Base-by-base conservation (phyloP, 2,888 invertebrate species). In the Ennomos fuscantarius region DNA sequence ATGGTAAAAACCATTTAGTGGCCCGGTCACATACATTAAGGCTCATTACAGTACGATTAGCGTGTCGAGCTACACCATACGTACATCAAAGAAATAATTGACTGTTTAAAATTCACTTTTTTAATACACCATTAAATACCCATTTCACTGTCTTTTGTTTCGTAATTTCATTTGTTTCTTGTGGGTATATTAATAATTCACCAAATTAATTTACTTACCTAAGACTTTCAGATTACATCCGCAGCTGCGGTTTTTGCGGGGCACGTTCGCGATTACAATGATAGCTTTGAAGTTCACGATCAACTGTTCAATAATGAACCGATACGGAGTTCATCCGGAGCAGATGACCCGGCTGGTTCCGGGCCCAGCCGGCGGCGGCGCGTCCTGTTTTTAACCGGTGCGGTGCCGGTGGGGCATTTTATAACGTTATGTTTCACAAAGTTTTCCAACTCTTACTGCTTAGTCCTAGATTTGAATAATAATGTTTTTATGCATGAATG, bases 221-320 rank as follows among this genome's bases (percentile, higher is more conserved):
- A 3, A 15, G 15, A 3, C 15, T 15, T 15, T 15, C 15, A 2
- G 15, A 15, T 10, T 31, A 42, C 34, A 8, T 8, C 2, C 11
- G 11, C 11, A 34, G 9, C 36, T 32, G 11, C 36, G 12, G 42
- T 42, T 33, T 42, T 42, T 42, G 40, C 41, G 12, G 36, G 50
- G 24, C 24, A 24, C 24, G 24, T 6, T 24, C 54, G 42, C 47
- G 39, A 58, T 12, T 51, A 50, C 55, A 50, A 15, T 24, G 32
- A 13, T 37, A 45, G 45, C 45, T 45, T 37, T 50, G 36, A 54
- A 70, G 67, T 71, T 69, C 68, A 60, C 72, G 65, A 73, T 73
- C 74, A 73, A 79, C 76, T 76, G 74, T 76, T 78, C 77, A 77
- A 79, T 84, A 84, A 80, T 81, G 78, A 77, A 79, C 72, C 70